These are phyloP conservation scores for Rallus crepitans DNA, from an alignment of 2,797 vertebrate species.

Conservation along the genomic window DNA sequence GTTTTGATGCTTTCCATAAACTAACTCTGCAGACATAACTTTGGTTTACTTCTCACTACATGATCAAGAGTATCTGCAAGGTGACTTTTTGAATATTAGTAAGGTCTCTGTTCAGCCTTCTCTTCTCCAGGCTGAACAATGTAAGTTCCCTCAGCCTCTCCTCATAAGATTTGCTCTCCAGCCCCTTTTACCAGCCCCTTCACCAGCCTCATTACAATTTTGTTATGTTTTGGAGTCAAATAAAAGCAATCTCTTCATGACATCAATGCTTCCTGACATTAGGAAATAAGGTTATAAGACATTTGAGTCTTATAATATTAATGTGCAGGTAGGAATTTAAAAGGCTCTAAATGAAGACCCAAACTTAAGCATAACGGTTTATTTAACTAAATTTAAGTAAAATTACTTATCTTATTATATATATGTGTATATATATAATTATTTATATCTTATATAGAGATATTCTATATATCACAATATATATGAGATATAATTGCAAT, in stretches of 20 bases:
- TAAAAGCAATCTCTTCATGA: rapidly evolving
- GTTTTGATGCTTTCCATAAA: not conserved
- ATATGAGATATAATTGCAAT: not conserved
- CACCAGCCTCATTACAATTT: no score
- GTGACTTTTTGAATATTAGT: not conserved
- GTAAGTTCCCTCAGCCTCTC: no score
- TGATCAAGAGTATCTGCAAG: not conserved
- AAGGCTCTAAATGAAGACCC: rapidly evolving
- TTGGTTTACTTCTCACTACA: not conserved
- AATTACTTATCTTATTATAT: not conserved
- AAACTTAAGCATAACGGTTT: not conserved
- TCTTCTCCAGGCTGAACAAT: no score
- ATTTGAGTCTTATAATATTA: not conserved
- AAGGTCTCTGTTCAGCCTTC: no score
- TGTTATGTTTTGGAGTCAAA: not conserved
- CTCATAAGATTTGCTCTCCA: no score
- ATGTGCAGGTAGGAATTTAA: not conserved
- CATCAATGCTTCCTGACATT: not conserved
- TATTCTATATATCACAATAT: no score
- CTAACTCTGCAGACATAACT: not conserved
- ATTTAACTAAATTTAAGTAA: not conserved
- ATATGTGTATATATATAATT: no score
- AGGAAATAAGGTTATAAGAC: not conserved
- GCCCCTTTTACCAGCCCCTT: no score
- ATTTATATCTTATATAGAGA: no score